phyloP scores from a whole-genome alignment of 2,888 invertebrate genomes.

The Hipparchia sbordonii region DNA sequence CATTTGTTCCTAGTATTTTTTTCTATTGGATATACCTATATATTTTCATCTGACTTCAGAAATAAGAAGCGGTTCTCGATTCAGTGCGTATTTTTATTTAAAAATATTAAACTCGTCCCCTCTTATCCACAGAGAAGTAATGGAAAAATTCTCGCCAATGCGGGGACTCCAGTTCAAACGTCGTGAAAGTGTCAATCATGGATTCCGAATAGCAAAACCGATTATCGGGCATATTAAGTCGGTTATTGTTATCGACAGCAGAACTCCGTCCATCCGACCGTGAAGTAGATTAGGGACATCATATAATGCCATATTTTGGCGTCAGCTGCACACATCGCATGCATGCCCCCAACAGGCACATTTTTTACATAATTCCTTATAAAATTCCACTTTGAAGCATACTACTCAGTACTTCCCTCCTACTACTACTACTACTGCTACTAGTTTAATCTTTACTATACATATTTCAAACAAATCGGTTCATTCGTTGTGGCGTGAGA shows the following conservation, averaged over 20 bases:
- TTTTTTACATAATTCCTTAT: constrained; percentile 58
- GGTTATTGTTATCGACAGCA: constrained; percentile 80
- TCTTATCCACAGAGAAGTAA: constrained; percentile 41
- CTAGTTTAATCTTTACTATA: too few species aligned
- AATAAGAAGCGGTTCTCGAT: too few species aligned
- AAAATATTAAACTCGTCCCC: constrained; percentile 33
- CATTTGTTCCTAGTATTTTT: too few species aligned
- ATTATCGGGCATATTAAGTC: constrained; percentile 81
- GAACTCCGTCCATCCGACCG: constrained; percentile 68
- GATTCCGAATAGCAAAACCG: constrained; percentile 80
- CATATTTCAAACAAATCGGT: too few species aligned
- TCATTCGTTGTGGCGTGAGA: too few species aligned
- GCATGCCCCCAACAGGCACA: constrained; percentile 54
- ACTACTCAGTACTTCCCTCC: not conserved
- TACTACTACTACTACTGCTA: too few species aligned
- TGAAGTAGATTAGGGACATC: constrained; percentile 82
- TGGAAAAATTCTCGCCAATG: constrained; percentile 55
- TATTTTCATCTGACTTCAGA: not conserved
- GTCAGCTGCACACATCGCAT: constrained; percentile 79
- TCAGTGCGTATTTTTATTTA: not conserved
- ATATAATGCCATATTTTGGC: constrained; percentile 78
- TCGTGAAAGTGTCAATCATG: constrained; percentile 80
- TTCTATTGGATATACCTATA: too few species aligned
- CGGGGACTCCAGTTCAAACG: constrained; percentile 66
- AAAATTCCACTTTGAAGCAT: constrained; percentile 49